A percentile compares a stretch with the other conserved stretches of the same genome.
Evolutionary conservation across 2,888 invertebrate species (phyloP).

Genomic region (Drosophila crucigera): DNA sequence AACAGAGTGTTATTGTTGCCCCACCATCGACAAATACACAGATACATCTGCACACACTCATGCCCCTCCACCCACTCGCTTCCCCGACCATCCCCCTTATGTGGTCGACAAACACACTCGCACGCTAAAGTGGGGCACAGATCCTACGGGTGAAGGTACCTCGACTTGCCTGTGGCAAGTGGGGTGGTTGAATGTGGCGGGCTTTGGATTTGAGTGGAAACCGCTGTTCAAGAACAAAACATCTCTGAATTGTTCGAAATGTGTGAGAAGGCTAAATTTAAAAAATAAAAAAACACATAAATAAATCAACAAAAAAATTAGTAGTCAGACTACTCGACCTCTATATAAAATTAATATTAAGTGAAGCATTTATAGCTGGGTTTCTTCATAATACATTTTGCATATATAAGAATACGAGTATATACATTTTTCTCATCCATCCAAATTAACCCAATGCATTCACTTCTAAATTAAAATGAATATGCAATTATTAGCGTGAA

Average conservation of each 20-base stretch:
- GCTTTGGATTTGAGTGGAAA: slow-evolving; percentile 42
- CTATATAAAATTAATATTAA: neutral
- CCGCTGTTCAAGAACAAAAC: slow-evolving; percentile 20
- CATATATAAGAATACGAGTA: too few species aligned
- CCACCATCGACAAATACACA: slow-evolving; percentile 26
- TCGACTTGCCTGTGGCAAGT: slow-evolving; percentile 27
- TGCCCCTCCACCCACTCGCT: neutral
- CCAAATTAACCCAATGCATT: neutral
- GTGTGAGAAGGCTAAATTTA: neutral
- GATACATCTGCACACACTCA: neutral
- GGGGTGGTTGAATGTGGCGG: slow-evolving; percentile 47
- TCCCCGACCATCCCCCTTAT: neutral
- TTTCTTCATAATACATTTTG: neutral
- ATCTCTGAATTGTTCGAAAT: neutral
- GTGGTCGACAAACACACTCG: neutral
- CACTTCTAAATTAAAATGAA: neutral
- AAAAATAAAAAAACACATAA: neutral
- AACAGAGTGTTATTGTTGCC: slow-evolving; percentile 48
- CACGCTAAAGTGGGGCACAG: slow-evolving; percentile 2
- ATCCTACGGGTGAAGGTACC: slow-evolving; percentile 4
- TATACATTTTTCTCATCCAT: too few species aligned
- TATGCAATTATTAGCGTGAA: neutral
- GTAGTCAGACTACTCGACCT: neutral
- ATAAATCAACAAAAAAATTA: neutral
- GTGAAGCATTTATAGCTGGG: neutral